Evolutionary conservation across 2,888 invertebrate genomes (phyloP).

Genomic region (Drosophila mulleri): DNA sequence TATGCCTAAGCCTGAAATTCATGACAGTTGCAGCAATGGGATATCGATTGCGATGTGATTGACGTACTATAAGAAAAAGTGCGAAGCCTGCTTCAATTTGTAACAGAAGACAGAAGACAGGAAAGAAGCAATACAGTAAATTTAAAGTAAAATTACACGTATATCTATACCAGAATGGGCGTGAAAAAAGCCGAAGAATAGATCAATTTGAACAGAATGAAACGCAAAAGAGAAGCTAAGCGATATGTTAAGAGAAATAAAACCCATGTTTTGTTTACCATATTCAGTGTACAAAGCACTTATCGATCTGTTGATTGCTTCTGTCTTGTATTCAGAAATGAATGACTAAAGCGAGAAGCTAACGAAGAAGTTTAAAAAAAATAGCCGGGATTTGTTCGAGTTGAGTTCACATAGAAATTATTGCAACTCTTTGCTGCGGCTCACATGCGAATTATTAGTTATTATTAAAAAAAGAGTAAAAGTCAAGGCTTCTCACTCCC

Average conservation of each 20-base stretch:
- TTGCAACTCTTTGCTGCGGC: constrained; percentile 4
- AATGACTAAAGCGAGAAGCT: too few species aligned
- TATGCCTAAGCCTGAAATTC: neutral
- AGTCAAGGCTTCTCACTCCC: neutral
- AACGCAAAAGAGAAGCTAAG: constrained; percentile 1
- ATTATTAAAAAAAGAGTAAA: neutral
- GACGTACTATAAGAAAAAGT: neutral
- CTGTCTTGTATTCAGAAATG: neutral
- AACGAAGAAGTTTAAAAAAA: too few species aligned
- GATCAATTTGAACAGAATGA: too few species aligned
- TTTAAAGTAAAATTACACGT: too few species aligned
- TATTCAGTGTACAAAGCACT: neutral
- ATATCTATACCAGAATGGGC: too few species aligned
- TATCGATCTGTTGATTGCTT: neutral
- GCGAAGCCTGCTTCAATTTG: neutral
- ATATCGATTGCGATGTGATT: neutral
- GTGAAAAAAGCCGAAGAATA: too few species aligned
- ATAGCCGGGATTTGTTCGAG: too few species aligned
- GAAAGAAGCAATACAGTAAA: neutral
- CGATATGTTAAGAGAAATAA: neutral
- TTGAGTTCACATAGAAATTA: too few species aligned
- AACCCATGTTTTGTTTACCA: neutral
- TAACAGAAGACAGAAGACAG: neutral
- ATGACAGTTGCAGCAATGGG: constrained; percentile 3
- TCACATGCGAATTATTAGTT: neutral